Evolutionary conservation across 2,888 invertebrate species (phyloP).

Genomic region (Serripes groenlandicus): DNA sequence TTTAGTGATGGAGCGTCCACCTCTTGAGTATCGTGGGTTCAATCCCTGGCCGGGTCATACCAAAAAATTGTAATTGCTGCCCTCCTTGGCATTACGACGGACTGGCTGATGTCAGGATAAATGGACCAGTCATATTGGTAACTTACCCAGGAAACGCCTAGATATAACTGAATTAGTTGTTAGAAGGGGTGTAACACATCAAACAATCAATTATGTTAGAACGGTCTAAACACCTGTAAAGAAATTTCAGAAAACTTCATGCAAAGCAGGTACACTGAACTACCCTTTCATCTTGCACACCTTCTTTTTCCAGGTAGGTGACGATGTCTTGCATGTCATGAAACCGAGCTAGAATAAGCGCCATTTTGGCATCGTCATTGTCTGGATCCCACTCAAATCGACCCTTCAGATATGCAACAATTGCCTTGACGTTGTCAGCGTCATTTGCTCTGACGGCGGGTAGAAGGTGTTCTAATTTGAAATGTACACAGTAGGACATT

Average conservation of each 20-base stretch:
- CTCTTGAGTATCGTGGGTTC: no score
- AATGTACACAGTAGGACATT: slow-evolving; percentile 36
- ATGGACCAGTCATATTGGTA: no score
- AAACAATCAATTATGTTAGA: no score
- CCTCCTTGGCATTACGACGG: no score
- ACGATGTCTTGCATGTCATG: slow-evolving; percentile 36
- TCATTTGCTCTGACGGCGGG: slow-evolving; percentile 59
- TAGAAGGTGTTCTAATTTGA: slow-evolving; percentile 47
- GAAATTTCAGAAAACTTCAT: not conserved
- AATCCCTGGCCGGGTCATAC: no score
- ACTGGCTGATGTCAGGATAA: no score
- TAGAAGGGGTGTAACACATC: no score
- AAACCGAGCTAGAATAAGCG: slow-evolving; percentile 34
- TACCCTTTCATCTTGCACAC: slow-evolving; percentile 36
- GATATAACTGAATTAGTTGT: no score
- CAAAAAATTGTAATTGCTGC: no score
- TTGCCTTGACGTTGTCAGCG: slow-evolving; percentile 28
- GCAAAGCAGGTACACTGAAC: slow-evolving; percentile 19
- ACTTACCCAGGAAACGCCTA: no score
- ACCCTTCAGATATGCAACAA: slow-evolving; percentile 42
- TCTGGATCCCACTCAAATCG: slow-evolving; percentile 26
- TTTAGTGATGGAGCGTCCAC: no score
- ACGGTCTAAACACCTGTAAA: not conserved
- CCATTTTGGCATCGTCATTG: slow-evolving; percentile 21
- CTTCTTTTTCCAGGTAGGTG: slow-evolving; percentile 33